Conservation (phyloP, 2,888 invertebrate species). For the Cancer borealis region DNA sequence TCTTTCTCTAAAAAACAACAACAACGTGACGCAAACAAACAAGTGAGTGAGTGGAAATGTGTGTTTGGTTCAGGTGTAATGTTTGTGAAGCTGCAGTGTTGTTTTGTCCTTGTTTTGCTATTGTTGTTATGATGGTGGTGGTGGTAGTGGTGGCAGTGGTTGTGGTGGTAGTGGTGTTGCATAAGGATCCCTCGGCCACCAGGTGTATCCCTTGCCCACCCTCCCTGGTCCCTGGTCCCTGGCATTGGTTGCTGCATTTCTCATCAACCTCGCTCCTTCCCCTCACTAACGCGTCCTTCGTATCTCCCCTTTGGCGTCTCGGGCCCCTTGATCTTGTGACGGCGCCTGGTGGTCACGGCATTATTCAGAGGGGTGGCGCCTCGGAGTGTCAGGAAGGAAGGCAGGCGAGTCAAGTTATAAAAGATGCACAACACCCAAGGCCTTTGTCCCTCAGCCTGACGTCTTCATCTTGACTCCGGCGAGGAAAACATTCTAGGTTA, state of each 20-base stretch:
- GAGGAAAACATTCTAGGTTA: background rate
- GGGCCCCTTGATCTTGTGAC: conserved; percentile 42
- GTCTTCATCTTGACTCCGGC: background rate
- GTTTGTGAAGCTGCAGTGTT: background rate
- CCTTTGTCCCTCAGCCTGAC: conserved; percentile 56
- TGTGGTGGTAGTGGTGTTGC: background rate
- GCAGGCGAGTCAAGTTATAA: conserved; percentile 43
- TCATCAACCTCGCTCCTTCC: conserved; percentile 17
- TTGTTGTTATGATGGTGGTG: background rate
- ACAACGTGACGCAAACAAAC: background rate
- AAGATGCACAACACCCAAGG: conserved; percentile 56
- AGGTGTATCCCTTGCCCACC: background rate
- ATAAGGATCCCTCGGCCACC: background rate
- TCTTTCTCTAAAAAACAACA: background rate
- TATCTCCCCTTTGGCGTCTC: conserved; percentile 37
- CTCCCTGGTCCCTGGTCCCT: background rate
- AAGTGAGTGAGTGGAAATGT: background rate
- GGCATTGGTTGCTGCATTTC: conserved; percentile 17
- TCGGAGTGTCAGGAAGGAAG: conserved; percentile 59
- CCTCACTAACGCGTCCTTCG: conserved; percentile 37
- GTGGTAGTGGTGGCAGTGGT: background rate
- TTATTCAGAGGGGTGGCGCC: conserved; percentile 64
- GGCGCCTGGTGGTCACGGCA: conserved; percentile 60
- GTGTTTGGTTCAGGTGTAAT: background rate
- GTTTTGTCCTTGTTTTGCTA: background rate